phyloP scores from a whole-genome alignment of 2,797 vertebrate species.

The Harpagifer antarcticus region DNA sequence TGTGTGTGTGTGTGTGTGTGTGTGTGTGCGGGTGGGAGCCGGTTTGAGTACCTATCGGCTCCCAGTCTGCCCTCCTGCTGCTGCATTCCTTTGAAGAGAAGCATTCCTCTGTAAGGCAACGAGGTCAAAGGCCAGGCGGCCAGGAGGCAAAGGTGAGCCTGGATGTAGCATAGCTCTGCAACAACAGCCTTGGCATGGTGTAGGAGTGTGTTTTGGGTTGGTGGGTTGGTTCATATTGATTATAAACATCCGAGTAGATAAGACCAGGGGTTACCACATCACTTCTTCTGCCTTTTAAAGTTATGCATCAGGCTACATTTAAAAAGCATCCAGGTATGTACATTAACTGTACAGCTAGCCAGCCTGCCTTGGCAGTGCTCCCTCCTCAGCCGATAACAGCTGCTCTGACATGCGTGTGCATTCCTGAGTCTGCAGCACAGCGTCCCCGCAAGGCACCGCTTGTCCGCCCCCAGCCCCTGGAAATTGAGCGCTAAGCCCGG shows the following conservation, averaged over 20 bases:
- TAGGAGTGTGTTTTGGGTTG: background rate
- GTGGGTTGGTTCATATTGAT: constrained; percentile 10
- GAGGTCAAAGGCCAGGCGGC: constrained; percentile 59
- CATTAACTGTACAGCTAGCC: constrained; percentile 28
- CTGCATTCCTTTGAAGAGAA: constrained; percentile 53
- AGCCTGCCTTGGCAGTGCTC: constrained; percentile 53
- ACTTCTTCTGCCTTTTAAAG: background rate
- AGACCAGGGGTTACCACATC: background rate
- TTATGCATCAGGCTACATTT: background rate
- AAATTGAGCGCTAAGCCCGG: constrained; percentile 10
- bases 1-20: constrained; percentile 4
- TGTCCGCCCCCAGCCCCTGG: constrained; percentile 24
- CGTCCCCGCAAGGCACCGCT: constrained; percentile 50
- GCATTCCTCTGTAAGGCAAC: constrained; percentile 53
- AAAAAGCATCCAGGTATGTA: constrained; percentile 40
- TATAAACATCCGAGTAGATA: background rate
- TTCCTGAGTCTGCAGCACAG: constrained; percentile 66
- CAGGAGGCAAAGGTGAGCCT: constrained; percentile 31
- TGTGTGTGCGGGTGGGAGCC: constrained; percentile 37
- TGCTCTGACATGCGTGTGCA: constrained; percentile 76
- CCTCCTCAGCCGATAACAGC: constrained; percentile 68
- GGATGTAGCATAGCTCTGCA: background rate
- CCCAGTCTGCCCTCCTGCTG: constrained; percentile 30
- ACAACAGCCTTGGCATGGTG: background rate
- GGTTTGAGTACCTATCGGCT: constrained; percentile 28